Percentiles rank a stretch among this genome's conserved stretches.
phyloP scores from a whole-genome alignment of 2,888 invertebrate species.

The Mylabris sibirica region DNA sequence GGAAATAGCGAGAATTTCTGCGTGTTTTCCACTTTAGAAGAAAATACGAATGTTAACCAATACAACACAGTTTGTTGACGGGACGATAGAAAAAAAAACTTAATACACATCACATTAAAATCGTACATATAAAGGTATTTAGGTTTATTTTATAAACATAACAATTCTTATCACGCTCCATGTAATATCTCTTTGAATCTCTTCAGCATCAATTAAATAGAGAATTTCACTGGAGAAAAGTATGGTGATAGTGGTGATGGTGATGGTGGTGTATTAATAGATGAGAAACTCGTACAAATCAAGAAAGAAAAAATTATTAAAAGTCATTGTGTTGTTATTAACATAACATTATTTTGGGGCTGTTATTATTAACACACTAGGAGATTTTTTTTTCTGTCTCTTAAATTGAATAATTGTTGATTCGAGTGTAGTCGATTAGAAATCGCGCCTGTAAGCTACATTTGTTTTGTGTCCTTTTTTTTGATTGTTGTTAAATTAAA shows the following conservation, averaged over 20 bases:
- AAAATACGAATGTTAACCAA: neutral
- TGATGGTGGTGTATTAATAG: neutral
- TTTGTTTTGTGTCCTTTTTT: no score
- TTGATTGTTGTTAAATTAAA: neutral
- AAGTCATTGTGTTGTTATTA: constrained; percentile 2
- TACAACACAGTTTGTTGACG: neutral
- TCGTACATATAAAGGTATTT: constrained; percentile 9
- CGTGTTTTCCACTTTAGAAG: no score
- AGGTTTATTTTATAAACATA: constrained; percentile 8
- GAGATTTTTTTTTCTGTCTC: neutral
- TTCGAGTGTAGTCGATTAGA: neutral
- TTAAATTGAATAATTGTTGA: no score
- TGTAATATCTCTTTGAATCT: neutral
- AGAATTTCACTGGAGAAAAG: constrained; percentile 6
- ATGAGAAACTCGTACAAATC: neutral
- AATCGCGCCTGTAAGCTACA: neutral
- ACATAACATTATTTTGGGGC: neutral
- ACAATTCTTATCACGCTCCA: neutral
- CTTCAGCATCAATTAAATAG: neutral
- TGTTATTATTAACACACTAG: constrained; percentile 5
- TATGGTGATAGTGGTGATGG: neutral
- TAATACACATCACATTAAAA: neutral
- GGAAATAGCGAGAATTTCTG: no score
- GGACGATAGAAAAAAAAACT: neutral
- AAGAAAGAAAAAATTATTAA: neutral